Evolutionary conservation across 2,113 vertebrate species (phyloP).

Genomic region (Rhinoderma darwinii): DNA sequence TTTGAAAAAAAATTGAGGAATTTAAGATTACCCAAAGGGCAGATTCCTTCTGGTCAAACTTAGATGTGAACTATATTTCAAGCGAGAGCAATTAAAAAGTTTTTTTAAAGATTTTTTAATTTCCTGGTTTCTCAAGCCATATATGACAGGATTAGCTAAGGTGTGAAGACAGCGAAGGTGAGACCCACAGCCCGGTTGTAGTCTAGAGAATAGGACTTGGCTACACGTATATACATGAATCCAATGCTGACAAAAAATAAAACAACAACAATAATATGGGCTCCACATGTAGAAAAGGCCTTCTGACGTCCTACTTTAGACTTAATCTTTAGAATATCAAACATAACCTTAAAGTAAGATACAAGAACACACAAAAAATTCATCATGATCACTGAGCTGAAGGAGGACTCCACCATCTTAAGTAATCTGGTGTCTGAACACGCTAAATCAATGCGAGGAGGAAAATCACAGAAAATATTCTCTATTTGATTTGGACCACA

Average conservation of each 20-base stretch:
- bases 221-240: neutral
- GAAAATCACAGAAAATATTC: constrained; percentile 42
- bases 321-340: neutral
- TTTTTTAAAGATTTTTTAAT: neutral
- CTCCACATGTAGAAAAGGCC: neutral
- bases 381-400: neutral
- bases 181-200: neutral
- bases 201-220: neutral
- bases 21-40: too few relatives aligned
- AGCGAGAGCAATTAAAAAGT: neutral
- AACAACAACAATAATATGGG: neutral
- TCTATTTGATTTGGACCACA: constrained; percentile 35
- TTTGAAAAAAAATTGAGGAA: too few relatives aligned
- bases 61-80: neutral
- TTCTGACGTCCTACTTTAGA: neutral
- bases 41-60: too few relatives aligned
- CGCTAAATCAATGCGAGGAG: constrained; percentile 31
- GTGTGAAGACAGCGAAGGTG: neutral
- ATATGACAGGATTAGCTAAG: neutral
- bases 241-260: neutral
- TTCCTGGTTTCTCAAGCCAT: constrained; percentile 7
- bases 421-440: constrained; percentile 15
- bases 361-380: neutral
- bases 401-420: constrained; percentile 11
- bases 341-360: neutral